phyloP scores from a whole-genome alignment of 2,797 vertebrate genomes.

The Setipinna tenuifilis region DNA sequence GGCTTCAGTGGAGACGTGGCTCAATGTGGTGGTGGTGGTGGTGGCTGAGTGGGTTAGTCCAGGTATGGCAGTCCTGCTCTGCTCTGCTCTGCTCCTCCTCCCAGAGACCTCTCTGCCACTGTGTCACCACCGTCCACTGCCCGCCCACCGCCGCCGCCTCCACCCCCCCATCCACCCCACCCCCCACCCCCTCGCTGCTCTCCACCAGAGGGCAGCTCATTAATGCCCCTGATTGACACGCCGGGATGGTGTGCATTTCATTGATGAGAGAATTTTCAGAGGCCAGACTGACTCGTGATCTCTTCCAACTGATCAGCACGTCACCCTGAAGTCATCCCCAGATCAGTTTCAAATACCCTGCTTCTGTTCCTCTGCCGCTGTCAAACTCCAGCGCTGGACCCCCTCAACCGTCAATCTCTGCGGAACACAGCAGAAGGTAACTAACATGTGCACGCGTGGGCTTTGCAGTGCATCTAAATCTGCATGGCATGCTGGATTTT shows the following conservation, averaged over 20 bases:
- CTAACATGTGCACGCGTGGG: not conserved
- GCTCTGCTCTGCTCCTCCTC: not conserved
- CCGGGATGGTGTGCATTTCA: slow-evolving; percentile 75
- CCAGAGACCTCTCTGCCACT: not conserved
- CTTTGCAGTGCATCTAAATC: too few relatives aligned
- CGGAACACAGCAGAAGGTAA: slow-evolving; percentile 45
- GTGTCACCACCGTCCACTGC: too few relatives aligned
- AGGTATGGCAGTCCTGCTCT: not conserved
- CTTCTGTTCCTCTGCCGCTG: slow-evolving; percentile 61
- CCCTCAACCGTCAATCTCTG: slow-evolving; percentile 37
- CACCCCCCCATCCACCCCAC: not conserved
- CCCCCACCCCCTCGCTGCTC: slow-evolving; percentile 16
- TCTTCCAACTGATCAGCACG: slow-evolving; percentile 67
- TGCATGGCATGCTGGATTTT: too few relatives aligned
- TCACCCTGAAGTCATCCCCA: slow-evolving; percentile 73
- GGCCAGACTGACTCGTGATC: slow-evolving; percentile 72
- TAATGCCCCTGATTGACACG: slow-evolving; percentile 68
- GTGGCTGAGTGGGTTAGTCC: not conserved
- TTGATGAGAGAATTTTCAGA: slow-evolving; percentile 69
- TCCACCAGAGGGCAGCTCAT: slow-evolving; percentile 48
- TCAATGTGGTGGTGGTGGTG: not conserved
- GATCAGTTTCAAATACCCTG: slow-evolving; percentile 72
- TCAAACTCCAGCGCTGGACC: slow-evolving; percentile 54
- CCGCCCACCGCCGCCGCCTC: not conserved
- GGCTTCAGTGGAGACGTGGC: not conserved